Conservation (phyloP, 2,888 invertebrate genomes). For the Coleophora deauratella region DNA sequence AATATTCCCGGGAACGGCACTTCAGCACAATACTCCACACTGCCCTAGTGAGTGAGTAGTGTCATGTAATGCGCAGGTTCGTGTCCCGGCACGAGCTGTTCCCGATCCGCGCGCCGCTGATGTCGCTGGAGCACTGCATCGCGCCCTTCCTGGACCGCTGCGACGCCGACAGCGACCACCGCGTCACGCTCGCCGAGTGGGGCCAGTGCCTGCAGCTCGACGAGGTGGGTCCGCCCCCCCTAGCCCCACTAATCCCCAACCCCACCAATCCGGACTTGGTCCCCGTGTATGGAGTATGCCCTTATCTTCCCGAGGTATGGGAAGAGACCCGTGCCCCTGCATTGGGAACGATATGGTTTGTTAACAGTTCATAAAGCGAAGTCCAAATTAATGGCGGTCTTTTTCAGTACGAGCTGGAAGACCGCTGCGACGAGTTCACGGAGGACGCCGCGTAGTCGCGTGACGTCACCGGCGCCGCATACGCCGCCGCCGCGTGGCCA, state of each 20-base stretch:
- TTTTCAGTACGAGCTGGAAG: slow-evolving; percentile 83
- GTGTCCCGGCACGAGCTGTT: slow-evolving; percentile 96
- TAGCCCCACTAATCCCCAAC: neutral
- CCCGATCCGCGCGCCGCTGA: slow-evolving; percentile 94
- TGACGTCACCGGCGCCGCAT: no score
- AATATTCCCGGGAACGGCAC: no score
- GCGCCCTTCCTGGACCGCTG: slow-evolving; percentile 95
- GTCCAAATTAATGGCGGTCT: neutral
- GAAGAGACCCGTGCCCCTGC: no score
- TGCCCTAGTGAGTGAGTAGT: no score
- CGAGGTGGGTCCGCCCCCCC: slow-evolving; percentile 69
- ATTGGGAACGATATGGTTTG: no score
- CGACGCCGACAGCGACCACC: slow-evolving; percentile 91
- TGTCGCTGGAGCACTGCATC: slow-evolving; percentile 98
- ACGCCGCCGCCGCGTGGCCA: neutral
- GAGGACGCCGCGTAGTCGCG: slow-evolving; percentile 42
- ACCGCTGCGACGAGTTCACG: slow-evolving; percentile 84
- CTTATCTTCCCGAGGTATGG: no score
- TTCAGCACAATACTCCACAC: no score
- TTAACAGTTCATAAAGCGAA: no score
- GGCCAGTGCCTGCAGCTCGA: slow-evolving; percentile 89
- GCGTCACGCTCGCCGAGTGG: slow-evolving; percentile 95
- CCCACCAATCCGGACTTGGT: no score
- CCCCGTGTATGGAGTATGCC: no score
- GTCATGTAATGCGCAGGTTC: no score